These are phyloP conservation scores for Onychostruthus taczanowskii DNA, from an alignment of 2,113 vertebrate species.

Conservation along the genomic window DNA sequence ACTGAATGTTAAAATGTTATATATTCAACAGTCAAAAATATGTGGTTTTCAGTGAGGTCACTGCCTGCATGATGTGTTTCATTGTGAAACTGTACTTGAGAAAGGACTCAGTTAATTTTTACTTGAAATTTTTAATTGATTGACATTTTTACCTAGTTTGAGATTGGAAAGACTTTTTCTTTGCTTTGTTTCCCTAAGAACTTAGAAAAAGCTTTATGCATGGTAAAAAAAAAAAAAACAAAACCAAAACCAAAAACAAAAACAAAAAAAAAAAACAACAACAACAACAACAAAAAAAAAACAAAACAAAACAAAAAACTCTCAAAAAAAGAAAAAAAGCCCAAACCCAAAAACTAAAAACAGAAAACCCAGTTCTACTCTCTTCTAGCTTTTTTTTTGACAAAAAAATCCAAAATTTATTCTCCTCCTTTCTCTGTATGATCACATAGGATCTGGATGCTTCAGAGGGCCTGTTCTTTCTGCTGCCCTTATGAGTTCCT, in stretches of 20 bases:
- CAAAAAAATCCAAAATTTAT: neutral
- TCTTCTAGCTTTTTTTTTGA: neutral
- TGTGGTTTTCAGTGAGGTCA: neutral
- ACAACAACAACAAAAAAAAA: too few relatives aligned
- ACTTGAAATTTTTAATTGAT: too few relatives aligned
- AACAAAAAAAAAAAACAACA: neutral
- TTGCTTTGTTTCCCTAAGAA: neutral
- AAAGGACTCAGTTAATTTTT: neutral
- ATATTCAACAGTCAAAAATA: neutral
- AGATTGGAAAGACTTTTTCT: neutral
- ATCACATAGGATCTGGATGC: neutral
- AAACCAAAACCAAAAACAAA: too few relatives aligned
- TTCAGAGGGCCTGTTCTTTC: neutral
- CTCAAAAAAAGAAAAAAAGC: neutral
- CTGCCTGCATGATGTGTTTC: neutral
- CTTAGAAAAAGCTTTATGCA: neutral
- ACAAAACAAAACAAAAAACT: neutral
- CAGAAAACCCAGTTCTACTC: neutral
- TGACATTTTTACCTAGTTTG: neutral
- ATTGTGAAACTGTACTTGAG: neutral
- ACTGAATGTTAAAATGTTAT: neutral
- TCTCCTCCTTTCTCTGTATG: neutral
- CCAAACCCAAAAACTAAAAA: neutral
- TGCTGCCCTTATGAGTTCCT: neutral
- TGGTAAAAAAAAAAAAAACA: neutral